phyloP scores from a whole-genome alignment of 1,140 invertebrate species.

The Scaptomyza montana region DNA sequence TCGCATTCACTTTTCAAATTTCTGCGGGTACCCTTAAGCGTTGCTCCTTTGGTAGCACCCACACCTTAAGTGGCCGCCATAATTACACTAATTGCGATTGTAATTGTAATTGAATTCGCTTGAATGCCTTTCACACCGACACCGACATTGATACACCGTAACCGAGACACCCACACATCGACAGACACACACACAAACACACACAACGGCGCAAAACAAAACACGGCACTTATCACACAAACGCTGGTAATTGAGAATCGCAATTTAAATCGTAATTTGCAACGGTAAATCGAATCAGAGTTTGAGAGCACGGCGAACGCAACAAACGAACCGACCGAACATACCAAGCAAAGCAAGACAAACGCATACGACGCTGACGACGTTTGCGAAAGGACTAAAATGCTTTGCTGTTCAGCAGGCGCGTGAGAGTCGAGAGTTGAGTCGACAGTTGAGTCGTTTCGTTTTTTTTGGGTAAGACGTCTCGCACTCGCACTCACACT shows the following conservation, averaged over 20 bases:
- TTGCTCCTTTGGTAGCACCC: conserved; percentile 32
- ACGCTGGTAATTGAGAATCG: conserved; percentile 49
- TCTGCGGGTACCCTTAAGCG: conserved; percentile 67
- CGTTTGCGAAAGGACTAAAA: conserved; percentile 79
- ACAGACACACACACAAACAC: conserved; percentile 24
- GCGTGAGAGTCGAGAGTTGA: conserved; percentile 48
- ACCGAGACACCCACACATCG: background rate
- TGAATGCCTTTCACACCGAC: conserved; percentile 45
- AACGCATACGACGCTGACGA: conserved; percentile 72
- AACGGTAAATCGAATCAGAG: conserved; percentile 51
- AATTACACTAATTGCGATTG: conserved; percentile 68
- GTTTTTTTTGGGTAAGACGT: conserved; percentile 67
- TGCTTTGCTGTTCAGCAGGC: conserved; percentile 47
- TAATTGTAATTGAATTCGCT: conserved; percentile 80
- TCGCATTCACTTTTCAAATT: conserved; percentile 41
- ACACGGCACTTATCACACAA: conserved; percentile 52
- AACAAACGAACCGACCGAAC: background rate
- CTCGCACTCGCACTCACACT: conserved; percentile 51
- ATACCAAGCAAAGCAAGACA: conserved; percentile 34
- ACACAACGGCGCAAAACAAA: conserved; percentile 36
- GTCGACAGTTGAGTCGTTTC: conserved; percentile 47
- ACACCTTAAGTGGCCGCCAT: conserved; percentile 64
- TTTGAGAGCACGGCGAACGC: conserved; percentile 23
- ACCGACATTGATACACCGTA: background rate
- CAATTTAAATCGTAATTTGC: conserved; percentile 41